Conservation (phyloP, 2,113 vertebrate genomes). For the Centrocercus urophasianus region DNA sequence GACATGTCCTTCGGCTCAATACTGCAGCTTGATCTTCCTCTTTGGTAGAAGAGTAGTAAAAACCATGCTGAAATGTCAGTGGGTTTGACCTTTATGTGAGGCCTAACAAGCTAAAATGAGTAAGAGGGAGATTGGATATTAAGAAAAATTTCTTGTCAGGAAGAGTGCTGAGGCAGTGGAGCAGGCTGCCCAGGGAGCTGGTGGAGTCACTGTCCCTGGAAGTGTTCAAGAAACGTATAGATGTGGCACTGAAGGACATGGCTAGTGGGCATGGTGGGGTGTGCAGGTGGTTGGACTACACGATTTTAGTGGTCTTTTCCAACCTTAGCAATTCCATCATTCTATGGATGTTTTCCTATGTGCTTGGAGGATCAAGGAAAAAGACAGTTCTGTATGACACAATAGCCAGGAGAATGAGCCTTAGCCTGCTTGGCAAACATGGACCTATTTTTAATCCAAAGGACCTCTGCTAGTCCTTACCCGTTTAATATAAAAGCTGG, state of each 20-base stretch:
- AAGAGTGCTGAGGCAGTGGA: too few relatives aligned
- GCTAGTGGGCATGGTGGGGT: too few relatives aligned
- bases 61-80: not conserved
- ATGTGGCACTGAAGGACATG: too few relatives aligned
- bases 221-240: too few relatives aligned
- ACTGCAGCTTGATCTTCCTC: fast-evolving
- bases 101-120: not conserved
- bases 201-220: too few relatives aligned
- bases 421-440: conserved; percentile 5
- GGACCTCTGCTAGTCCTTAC: not conserved
- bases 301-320: too few relatives aligned
- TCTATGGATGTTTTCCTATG: not conserved
- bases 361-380: not conserved
- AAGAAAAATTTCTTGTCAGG: too few relatives aligned
- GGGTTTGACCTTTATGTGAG: not conserved
- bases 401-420: not conserved
- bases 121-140: not conserved
- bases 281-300: too few relatives aligned
- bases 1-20: fast-evolving
- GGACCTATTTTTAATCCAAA: conserved; percentile 44
- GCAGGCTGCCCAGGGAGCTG: too few relatives aligned
- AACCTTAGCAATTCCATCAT: too few relatives aligned
- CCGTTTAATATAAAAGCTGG: conserved; percentile 20
- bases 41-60: not conserved
- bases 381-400: not conserved